Base-by-base conservation (phyloP, 2,888 invertebrate species). In the Plutella xylostella region DNA sequence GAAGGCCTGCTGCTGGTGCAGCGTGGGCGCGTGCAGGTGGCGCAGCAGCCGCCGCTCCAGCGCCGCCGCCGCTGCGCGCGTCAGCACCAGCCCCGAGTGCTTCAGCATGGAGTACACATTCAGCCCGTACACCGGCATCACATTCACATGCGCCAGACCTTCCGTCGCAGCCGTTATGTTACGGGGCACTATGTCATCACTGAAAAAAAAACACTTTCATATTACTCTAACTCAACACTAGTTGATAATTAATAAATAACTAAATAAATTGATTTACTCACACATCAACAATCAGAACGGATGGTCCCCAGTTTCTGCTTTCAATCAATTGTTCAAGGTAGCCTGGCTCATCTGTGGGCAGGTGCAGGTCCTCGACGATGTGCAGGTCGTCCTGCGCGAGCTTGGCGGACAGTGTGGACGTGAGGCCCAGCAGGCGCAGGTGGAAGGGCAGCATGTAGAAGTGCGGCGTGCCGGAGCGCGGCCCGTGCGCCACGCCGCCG, bases 91-190 rank as follows among this genome's bases (percentile, higher is more conserved):
- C 0, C 97, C 98, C 51, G 95, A 92, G 72, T 98, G 94, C 78
- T 99, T 99, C 50, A 99, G 69, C 94, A 99, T 97, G 28, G 97
- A 97, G 77, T 92, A 93, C 0, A 97, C 96, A 84, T 99, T 99
- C 14, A 99, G 85, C 61, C 96, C 95, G 79, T 97, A 98, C 0
- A 91, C 90, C 9, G 99, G 99, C 95, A 99, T 96, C 19, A 98
- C 80, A 72, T 95, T 98, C 30, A 96, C 88, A 64, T 94, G 92
- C 30, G 88, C 88, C n/a, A 97, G 83, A 3, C 66, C 55, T 56
- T 93, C 90, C 3, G 92, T 89, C 1, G 98, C 97, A 25, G 89
- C 75, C 37, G 93, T 89, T 51, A 98, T 92, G 65, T 98, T 98
- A 51, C 89, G 85, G 1, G 98, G 94, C 85, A 96, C 93, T 42